phyloP scores from a whole-genome alignment of 2,888 invertebrate species.

The Diaperis boleti region DNA sequence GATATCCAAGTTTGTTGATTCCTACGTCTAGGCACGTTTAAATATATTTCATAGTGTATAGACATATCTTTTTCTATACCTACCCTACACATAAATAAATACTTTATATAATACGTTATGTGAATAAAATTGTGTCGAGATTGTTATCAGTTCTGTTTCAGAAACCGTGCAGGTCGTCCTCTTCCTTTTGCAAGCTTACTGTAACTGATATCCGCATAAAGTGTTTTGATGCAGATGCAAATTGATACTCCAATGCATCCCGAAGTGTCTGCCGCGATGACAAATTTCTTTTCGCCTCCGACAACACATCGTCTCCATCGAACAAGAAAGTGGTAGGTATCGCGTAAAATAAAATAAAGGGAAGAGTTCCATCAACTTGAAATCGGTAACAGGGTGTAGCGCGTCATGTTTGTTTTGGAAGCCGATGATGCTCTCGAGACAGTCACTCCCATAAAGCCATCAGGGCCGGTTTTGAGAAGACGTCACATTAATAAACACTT shows the following conservation, averaged over 20 bases:
- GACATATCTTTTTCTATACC: too few relatives aligned
- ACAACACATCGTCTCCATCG: background rate
- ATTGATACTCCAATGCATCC: slow-evolving; percentile 26
- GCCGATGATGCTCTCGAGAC: slow-evolving; percentile 48
- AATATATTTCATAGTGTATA: too few relatives aligned
- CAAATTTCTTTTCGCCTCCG: slow-evolving; percentile 38
- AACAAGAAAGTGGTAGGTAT: slow-evolving; percentile 12
- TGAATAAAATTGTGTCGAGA: too few relatives aligned
- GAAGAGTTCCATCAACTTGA: slow-evolving; percentile 21
- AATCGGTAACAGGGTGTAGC: slow-evolving; percentile 43
- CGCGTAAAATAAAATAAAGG: slow-evolving; percentile 9
- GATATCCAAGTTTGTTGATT: too few relatives aligned
- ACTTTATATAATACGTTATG: too few relatives aligned
- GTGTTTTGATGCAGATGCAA: slow-evolving; percentile 36
- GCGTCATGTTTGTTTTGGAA: slow-evolving; percentile 50
- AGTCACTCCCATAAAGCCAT: slow-evolving; percentile 51
- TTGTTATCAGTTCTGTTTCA: background rate
- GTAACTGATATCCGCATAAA: slow-evolving; percentile 4
- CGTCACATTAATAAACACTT: slow-evolving; percentile 57
- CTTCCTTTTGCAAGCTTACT: background rate
- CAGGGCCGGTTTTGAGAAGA: slow-evolving; percentile 48
- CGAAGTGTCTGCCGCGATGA: slow-evolving; percentile 3
- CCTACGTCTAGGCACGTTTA: too few relatives aligned
- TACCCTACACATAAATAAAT: too few relatives aligned
- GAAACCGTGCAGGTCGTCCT: background rate